Base-by-base conservation (phyloP, 2,113 vertebrate genomes). In the Rattus rattus region DNA sequence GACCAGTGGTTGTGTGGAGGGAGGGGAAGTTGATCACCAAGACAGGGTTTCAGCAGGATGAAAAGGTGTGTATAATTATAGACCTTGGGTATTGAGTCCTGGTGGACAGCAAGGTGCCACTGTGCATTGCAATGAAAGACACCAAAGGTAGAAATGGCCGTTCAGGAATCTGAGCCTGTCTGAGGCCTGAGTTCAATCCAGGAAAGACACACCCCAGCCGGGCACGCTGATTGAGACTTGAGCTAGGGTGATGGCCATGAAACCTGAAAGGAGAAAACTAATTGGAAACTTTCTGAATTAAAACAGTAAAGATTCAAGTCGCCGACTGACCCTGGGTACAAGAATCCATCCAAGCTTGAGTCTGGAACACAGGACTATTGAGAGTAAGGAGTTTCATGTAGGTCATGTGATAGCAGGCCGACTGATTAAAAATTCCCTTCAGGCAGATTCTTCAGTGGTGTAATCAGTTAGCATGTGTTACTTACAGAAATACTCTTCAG, bases 381-480 rank as follows among this genome's bases (percentile, higher is more conserved):
- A 39, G 2, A 2, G 26, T 24, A 47, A 69, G 59, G 43, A 9
- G 2, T 39, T 84, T 36, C 4, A 6, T 13, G 14, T 36, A 28
- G 36, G 36, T 19, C 30, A 28, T 1, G 17, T 12, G 5, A 13
- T 0, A 19, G 7, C 0, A 0, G 22, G 28, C 36, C 19, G 1
- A 28, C 43, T 0, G 0, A 3, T 26, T 16, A 16, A 69, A 63
- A 36, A 52, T 30, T 5, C 2, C 47, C 2, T 4, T 5, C 16
- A 24, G 9, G 76, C 17, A 36, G 13, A 69, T 69, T 30, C 33
- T 69, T 13, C 67, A 69, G 30, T 69, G 30, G 13, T 0, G 4
- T 5, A 6, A 16, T 69, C 67, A 36, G 67, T 69, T 33, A 69
- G 30, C 30, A 33, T 69, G 30, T 69, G 30, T 30, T 36, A 69